Base-by-base conservation (phyloP, 2,888 invertebrate genomes). In the Pilophorus perplexus region DNA sequence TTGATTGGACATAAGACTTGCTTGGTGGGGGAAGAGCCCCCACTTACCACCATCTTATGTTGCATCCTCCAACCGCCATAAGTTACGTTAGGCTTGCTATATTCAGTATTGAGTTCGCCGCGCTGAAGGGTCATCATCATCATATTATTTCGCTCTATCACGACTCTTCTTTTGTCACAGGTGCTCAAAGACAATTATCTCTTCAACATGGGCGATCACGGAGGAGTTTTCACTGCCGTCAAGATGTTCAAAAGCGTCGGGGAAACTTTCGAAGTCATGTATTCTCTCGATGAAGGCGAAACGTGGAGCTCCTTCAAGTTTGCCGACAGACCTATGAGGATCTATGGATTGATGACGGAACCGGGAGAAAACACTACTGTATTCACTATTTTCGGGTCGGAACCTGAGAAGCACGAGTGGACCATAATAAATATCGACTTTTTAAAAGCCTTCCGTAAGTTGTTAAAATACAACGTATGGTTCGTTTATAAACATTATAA, bases 311-410 rank as follows among this genome's bases (percentile, higher is more conserved):
- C 82, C 27, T 84, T 86, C 73, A 85, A 86, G 75, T 87, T 89
- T 74, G 83, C 85, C 72, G 83, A 83, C 25, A 83, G 86, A 68
- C 85, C 88, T 75, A 82, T 94, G 12, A 82, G 87, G 64, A 85
- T 94, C n/a, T 92, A 93, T 76, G 93, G 93, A 6, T 78, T 94
- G 16, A 90, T 94, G 87, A 94, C 93, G 0, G 93, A 94, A 75
- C 93, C 94, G 0, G 93, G 93, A n/a, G 92, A 93, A 76, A 93
- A 91, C 75, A 91, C 93, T 0, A 92, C 93, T 0, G 84, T 90
- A 0, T 93, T 95, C 75, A 93, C 93, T 0, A 84, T 95, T 82
- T 95, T 94, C 77, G 94, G 93, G 0, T 93, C 93, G 0, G 83
- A 84, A 42, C 55, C 73, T n/a, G 84, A 84, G 14, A 83, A 84